Percentiles rank a stretch among this genome's conserved stretches.
These are phyloP conservation scores for Apteryx mantelli DNA, from an alignment of 2,113 vertebrate species.

Conservation along the genomic window DNA sequence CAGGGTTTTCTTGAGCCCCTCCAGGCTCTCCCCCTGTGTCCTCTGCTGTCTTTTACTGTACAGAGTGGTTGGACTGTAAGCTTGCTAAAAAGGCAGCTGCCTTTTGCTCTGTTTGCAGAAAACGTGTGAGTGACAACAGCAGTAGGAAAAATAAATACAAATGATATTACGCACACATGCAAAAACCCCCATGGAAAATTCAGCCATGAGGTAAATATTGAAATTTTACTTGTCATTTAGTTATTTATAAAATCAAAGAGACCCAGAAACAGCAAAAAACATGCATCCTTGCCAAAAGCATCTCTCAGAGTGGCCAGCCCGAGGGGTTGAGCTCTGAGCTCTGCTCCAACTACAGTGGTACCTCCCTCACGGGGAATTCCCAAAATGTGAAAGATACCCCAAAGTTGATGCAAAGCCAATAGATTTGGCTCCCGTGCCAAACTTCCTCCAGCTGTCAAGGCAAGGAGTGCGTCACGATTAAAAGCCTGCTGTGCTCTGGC, in stretches of 20 bases:
- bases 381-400: constrained; percentile 18
- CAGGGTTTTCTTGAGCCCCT: constrained; percentile 31
- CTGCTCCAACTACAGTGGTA: constrained; percentile 13
- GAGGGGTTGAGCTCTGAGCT: constrained; percentile 9
- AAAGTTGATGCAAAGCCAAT: constrained; percentile 31
- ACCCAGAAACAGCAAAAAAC: constrained; percentile 42
- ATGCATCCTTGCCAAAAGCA: constrained; percentile 47
- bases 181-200: neutral
- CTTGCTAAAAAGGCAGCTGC: neutral
- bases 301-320: constrained; percentile 42
- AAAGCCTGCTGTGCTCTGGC: constrained; percentile 10
- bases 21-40: neutral
- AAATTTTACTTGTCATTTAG: constrained; percentile 68
- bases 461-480: neutral
- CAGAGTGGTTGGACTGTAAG: neutral
- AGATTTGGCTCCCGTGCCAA: constrained; percentile 10
- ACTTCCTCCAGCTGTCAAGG: constrained; percentile 28
- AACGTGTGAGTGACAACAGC: neutral
- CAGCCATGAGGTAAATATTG: constrained; percentile 61
- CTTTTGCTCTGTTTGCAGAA: constrained; percentile 33
- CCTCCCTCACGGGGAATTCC: constrained; percentile 9
- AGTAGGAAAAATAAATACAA: constrained; percentile 33
- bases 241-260: constrained; percentile 61
- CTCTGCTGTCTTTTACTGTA: neutral
- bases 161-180: neutral